Conservation (phyloP, 2,797 vertebrate genomes). For the Toxotes lorentzi region DNA sequence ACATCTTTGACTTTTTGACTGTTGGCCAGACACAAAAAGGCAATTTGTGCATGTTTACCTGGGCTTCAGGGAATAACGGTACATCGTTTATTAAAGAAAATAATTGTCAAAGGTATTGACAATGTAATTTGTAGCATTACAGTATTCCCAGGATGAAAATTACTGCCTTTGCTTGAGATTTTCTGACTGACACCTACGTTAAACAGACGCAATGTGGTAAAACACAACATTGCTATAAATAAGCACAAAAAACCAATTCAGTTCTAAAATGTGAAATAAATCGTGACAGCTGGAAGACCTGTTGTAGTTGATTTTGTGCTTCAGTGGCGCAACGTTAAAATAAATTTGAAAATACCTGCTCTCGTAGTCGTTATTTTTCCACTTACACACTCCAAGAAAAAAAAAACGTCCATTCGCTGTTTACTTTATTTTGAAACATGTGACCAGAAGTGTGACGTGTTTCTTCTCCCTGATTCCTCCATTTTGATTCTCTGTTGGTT, state of each 20-base stretch:
- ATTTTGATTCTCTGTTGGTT: not conserved
- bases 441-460: conserved; percentile 26
- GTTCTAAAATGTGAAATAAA: not conserved
- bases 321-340: not conserved
- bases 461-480: fast-evolving
- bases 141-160: too few relatives aligned
- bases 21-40: too few relatives aligned
- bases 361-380: conserved; percentile 55
- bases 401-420: not conserved
- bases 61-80: too few relatives aligned
- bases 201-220: too few relatives aligned
- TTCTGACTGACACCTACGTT: not conserved
- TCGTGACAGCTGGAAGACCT: too few relatives aligned
- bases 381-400: not conserved
- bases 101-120: too few relatives aligned
- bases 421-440: conserved; percentile 45
- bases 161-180: not conserved
- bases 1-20: too few relatives aligned
- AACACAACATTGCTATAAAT: too few relatives aligned
- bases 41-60: too few relatives aligned
- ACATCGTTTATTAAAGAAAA: too few relatives aligned
- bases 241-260: not conserved
- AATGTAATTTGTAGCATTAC: too few relatives aligned
- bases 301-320: too few relatives aligned
- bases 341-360: not conserved